A percentile compares a stretch with the other conserved stretches of the same genome.
Conservation (phyloP, 2,113 vertebrate genomes). For the Garra rufa region DNA sequence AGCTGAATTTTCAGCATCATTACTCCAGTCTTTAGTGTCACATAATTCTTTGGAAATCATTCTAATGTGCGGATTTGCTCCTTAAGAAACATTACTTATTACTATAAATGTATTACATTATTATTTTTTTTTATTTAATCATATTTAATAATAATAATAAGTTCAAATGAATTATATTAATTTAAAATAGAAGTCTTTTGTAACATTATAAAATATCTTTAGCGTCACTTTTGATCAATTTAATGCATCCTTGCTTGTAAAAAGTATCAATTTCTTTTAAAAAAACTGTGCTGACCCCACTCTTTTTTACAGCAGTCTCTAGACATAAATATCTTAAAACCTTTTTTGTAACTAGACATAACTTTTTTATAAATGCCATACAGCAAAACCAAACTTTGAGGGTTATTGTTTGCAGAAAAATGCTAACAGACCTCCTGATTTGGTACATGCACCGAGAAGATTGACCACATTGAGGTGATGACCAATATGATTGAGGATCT, state of each 20-base stretch:
- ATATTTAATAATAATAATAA: too few relatives aligned
- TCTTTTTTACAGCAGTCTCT: too few relatives aligned
- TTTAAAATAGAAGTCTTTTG: not conserved
- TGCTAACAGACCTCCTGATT: conserved; percentile 81
- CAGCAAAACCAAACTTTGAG: not conserved
- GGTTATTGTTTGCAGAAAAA: not conserved
- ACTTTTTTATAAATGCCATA: not conserved
- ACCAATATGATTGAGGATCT: conserved; percentile 93
- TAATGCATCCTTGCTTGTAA: not conserved
- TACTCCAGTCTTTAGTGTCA: too few relatives aligned
- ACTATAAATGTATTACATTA: too few relatives aligned
- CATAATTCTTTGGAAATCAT: not conserved
- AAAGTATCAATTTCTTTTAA: not conserved
- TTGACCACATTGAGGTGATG: conserved; percentile 96
- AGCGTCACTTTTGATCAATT: not conserved
- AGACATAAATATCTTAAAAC: too few relatives aligned
- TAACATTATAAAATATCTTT: not conserved
- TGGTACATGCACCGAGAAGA: conserved; percentile 92
- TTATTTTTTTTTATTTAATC: too few relatives aligned
- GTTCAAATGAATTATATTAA: too few relatives aligned
- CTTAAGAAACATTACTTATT: too few relatives aligned
- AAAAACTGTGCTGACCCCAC: not conserved
- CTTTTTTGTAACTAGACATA: not conserved
- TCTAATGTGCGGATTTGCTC: not conserved
- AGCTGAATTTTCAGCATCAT: not conserved